These are phyloP conservation scores for Megaptera novaeangliae DNA, from an alignment of 2,113 vertebrate species.

Conservation along the genomic window DNA sequence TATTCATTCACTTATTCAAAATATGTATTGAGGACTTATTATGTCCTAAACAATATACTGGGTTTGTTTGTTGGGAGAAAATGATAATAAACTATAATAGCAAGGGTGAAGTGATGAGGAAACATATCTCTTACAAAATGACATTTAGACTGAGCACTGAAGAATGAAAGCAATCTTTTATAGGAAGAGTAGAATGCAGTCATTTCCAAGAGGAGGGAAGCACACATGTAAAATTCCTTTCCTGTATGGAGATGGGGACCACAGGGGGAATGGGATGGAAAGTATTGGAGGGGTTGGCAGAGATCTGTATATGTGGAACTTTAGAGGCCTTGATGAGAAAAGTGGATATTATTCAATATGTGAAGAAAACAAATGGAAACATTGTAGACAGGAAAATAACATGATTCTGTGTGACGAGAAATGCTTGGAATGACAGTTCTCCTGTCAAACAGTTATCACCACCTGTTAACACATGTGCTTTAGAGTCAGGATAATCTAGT, in stretches of 20 bases:
- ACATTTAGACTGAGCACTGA: background rate
- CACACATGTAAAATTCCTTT: background rate
- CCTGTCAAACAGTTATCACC: background rate
- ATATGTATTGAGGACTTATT: background rate
- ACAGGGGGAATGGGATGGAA: rapidly evolving
- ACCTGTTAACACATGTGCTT: background rate
- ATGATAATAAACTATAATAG: background rate
- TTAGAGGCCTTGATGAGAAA: background rate
- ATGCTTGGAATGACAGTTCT: background rate
- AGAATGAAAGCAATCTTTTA: background rate
- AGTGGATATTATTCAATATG: background rate
- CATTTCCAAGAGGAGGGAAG: background rate
- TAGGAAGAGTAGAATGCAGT: background rate
- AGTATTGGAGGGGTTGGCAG: rapidly evolving
- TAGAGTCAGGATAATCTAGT: background rate
- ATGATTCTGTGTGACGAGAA: background rate
- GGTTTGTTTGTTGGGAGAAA: background rate
- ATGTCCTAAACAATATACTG: background rate
- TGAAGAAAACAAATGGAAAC: background rate
- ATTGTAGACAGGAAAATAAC: background rate
- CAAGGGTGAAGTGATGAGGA: background rate
- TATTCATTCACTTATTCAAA: background rate
- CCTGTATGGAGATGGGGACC: background rate
- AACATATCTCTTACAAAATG: background rate
- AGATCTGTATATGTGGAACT: rapidly evolving